These are phyloP conservation scores for Antheraea mylitta DNA, from an alignment of 1,140 invertebrate genomes.

Conservation along the genomic window DNA sequence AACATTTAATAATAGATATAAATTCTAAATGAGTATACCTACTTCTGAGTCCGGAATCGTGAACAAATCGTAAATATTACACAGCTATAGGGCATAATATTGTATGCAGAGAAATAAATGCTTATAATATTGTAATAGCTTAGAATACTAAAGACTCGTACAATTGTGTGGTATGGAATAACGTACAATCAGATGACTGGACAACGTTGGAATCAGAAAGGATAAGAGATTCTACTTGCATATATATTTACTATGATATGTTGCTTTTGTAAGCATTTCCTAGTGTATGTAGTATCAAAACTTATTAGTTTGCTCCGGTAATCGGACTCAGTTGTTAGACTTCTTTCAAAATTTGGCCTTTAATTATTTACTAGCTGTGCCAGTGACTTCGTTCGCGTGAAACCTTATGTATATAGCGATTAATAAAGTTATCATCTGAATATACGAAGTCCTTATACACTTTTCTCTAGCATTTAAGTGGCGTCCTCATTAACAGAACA, in stretches of 20 bases:
- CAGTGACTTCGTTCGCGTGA: too few species aligned
- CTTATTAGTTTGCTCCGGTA: too few species aligned
- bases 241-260: not conserved
- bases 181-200: slow-evolving; percentile 42
- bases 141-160: slow-evolving; percentile 3
- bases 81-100: slow-evolving; percentile 12
- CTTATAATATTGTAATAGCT: slow-evolving; percentile 29
- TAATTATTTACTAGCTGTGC: too few species aligned
- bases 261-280: too few species aligned
- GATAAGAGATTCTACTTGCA: slow-evolving; percentile 9
- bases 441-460: too few species aligned
- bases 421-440: too few species aligned
- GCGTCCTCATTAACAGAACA: too few species aligned
- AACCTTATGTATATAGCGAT: too few species aligned
- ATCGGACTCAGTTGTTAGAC: not conserved
- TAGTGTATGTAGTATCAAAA: too few species aligned
- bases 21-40: not conserved
- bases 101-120: slow-evolving; percentile 16
- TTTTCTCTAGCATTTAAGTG: too few species aligned
- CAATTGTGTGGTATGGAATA: slow-evolving; percentile 28
- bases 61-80: not conserved
- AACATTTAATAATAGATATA: not conserved
- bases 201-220: slow-evolving; percentile 26
- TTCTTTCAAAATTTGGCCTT: too few species aligned
- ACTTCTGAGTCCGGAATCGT: slow-evolving; percentile 1